Percentiles rank a stretch among this genome's conserved stretches.
phyloP scores from a whole-genome alignment of 2,113 vertebrate genomes.

The Asarcornis scutulata region DNA sequence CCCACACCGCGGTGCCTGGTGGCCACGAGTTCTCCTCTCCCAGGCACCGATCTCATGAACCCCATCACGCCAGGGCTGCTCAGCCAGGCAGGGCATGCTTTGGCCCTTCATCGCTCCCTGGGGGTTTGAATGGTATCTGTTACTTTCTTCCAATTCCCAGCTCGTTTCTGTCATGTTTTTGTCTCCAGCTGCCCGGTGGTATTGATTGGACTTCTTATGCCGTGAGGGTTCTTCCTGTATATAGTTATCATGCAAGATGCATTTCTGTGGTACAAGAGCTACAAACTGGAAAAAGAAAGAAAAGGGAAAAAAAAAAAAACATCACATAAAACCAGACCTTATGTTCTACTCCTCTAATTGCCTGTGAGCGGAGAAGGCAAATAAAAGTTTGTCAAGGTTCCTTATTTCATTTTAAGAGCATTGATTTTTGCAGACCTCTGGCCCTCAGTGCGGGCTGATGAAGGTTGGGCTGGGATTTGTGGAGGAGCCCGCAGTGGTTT shows the following conservation, averaged over 20 bases:
- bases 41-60: neutral
- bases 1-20: neutral
- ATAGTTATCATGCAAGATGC: neutral
- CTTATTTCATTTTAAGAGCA: neutral
- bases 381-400: neutral
- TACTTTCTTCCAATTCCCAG: neutral
- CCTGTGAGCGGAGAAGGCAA: neutral
- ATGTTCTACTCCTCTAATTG: constrained; percentile 5
- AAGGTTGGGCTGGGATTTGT: neutral
- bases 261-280: neutral
- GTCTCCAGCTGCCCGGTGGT: neutral
- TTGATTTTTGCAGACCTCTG: neutral
- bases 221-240: neutral
- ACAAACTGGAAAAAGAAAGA: neutral
- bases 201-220: constrained; percentile 31
- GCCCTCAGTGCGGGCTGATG: neutral
- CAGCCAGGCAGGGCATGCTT: neutral
- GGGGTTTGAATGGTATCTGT: neutral
- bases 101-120: neutral
- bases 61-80: neutral
- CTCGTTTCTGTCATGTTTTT: neutral
- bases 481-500: neutral
- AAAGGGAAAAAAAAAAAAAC: neutral
- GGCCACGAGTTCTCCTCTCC: neutral
- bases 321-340: neutral